phyloP scores from a whole-genome alignment of 2,888 invertebrate genomes.

The Stenolophus ochropezus region DNA sequence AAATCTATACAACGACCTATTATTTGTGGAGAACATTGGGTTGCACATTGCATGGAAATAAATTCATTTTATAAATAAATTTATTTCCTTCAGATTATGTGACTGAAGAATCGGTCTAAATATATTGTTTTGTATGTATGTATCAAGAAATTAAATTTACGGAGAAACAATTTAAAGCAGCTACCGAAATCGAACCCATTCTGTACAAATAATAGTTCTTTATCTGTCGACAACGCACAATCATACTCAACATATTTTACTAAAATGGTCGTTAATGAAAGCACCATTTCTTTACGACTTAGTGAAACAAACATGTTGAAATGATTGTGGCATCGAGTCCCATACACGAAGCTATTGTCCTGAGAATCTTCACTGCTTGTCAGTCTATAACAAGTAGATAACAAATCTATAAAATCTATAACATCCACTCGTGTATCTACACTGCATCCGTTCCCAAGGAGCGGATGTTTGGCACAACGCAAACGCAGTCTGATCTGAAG shows the following conservation, averaged over 20 bases:
- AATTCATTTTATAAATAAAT: neutral
- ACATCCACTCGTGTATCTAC: slow-evolving; percentile 68
- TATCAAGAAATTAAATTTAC: neutral
- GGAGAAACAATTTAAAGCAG: slow-evolving; percentile 3
- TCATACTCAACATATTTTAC: neutral
- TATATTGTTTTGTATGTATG: slow-evolving; percentile 2
- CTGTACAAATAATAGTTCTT: slow-evolving; percentile 37
- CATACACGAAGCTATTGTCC: slow-evolving; percentile 55
- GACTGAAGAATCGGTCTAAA: slow-evolving; percentile 13
- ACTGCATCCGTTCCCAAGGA: slow-evolving; percentile 61
- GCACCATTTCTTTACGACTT: no score
- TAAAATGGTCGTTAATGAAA: no score
- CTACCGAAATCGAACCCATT: slow-evolving; percentile 16
- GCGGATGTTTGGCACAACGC: slow-evolving; percentile 68
- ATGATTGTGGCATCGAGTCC: neutral
- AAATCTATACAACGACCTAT: slow-evolving; percentile 23
- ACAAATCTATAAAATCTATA: slow-evolving; percentile 72
- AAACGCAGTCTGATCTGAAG: neutral
- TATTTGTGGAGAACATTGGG: slow-evolving; percentile 34
- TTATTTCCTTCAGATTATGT: neutral
- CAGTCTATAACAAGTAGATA: slow-evolving; percentile 60
- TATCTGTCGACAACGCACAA: neutral
- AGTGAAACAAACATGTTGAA: neutral
- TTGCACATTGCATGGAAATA: slow-evolving; percentile 11
- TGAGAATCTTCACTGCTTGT: slow-evolving; percentile 55